Base-by-base conservation (phyloP, 2,113 vertebrate genomes). In the Siniperca knerii region DNA sequence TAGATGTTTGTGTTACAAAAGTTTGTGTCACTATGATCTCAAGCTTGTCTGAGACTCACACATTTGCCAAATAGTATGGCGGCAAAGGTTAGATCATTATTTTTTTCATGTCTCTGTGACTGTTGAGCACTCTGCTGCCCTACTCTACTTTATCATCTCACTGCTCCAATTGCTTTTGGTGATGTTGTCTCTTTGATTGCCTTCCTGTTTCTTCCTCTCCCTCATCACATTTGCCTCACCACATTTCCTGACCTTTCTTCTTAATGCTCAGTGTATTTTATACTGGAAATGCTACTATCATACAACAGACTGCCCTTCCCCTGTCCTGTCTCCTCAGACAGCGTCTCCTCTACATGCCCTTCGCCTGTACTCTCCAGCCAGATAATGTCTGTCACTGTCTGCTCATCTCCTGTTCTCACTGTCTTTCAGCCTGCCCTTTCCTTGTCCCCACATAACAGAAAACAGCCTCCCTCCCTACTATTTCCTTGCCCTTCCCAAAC, bases 301-400 rank as follows among this genome's bases (percentile, higher is more conserved):
- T 57, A 67, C 50, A 62, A 69, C 67, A 60, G 25, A 35, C 68
- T 67, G 50, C n/a, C n/a, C 42, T 70, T 78, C 52, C 54, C 46
- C 29, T 44, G 35, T 61, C 23, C 50, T 78, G 15, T 58, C 69
- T 48, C 3, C 50, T 77, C 68, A 52, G 46, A 87, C 74, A 48
- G 61, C 58, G 65, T 81, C 81, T 85, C 72, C 37, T 76, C 64
- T 80, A 50, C 10, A 16, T 76, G 78, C 46, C 87, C 81, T 86
- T 88, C 35, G 4, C 62, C 62, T 46, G 60, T 33, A 57, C 68
- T 68, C 72, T 52, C 35, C 71, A 64, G 57, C 35, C 50, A 87
- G 60, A 89, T 76, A 66, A 37, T 60, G 58, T 82, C 67, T 62
- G 16, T 80, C 57, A 50, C 66, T 52, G 64, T 75, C 76, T 82